These are phyloP conservation scores for Tigriopus californicus DNA, from an alignment of 2,888 invertebrate genomes.

Conservation along the genomic window DNA sequence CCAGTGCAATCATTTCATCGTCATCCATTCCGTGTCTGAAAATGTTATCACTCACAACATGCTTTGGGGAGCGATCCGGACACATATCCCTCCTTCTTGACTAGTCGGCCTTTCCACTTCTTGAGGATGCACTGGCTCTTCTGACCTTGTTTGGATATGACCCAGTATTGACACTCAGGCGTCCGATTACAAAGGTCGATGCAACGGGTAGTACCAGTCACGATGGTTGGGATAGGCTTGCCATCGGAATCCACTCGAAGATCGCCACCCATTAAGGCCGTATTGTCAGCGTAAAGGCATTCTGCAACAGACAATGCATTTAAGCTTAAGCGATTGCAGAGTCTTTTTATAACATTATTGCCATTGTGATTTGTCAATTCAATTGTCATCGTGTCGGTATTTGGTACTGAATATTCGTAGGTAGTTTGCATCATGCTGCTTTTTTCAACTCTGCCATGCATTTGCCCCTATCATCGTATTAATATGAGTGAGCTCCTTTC, in stretches of 20 bases:
- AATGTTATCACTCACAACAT: constrained; percentile 9
- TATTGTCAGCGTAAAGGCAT: constrained; percentile 6
- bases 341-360: background rate
- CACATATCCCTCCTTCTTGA: background rate
- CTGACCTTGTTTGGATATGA: background rate
- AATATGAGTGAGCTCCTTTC: background rate
- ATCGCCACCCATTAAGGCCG: constrained; percentile 3
- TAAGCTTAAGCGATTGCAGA: no score
- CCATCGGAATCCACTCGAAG: background rate
- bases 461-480: background rate
- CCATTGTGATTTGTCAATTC: no score
- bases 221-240: background rate
- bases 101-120: background rate
- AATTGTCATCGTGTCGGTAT: no score
- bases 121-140: background rate
- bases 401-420: background rate
- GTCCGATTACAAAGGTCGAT: background rate
- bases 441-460: background rate
- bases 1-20: no score
- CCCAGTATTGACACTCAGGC: constrained; percentile 3
- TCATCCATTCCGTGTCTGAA: no score
- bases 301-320: background rate
- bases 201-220: background rate
- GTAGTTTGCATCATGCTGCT: background rate
- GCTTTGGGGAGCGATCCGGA: constrained; percentile 9